Conservation (phyloP, 2,888 invertebrate genomes). For the Acronicta alni region DNA sequence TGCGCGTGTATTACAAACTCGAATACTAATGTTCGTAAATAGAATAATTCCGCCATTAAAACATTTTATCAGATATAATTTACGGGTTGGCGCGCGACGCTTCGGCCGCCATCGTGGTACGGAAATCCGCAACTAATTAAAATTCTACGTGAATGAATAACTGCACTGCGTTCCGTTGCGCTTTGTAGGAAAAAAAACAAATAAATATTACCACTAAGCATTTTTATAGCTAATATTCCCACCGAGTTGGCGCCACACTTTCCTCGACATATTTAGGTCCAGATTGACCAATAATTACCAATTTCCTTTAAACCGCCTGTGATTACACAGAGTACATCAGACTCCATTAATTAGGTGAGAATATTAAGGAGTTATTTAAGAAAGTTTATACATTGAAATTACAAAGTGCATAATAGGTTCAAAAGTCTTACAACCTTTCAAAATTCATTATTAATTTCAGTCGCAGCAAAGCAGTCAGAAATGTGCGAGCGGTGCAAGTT, state of each 20-base stretch:
- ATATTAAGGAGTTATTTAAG: conserved; percentile 83
- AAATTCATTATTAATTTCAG: conserved; percentile 81
- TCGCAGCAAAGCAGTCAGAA: conserved; percentile 81
- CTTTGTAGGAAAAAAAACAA: conserved; percentile 60
- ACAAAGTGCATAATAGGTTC: conserved; percentile 84
- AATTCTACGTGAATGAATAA: conserved; percentile 83
- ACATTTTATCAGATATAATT: conserved; percentile 66
- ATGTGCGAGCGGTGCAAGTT: conserved; percentile 68
- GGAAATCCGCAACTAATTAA: conserved; percentile 85
- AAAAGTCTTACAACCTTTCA: conserved; percentile 82
- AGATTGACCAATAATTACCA: conserved; percentile 76
- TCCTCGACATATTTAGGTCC: conserved; percentile 58
- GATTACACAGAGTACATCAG: conserved; percentile 82
- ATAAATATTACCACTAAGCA: conserved; percentile 46
- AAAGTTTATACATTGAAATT: conserved; percentile 84
- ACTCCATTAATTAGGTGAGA: conserved; percentile 86
- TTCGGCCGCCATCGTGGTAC: conserved; percentile 64
- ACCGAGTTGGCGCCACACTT: conserved; percentile 32
- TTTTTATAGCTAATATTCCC: conserved; percentile 28
- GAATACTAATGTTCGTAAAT: conserved; percentile 54
- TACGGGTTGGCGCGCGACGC: conserved; percentile 56
- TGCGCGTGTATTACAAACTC: conserved; percentile 42
- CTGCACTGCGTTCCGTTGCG: conserved; percentile 72
- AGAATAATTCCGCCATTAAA: conserved; percentile 59
- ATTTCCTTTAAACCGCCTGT: conserved; percentile 73